phyloP scores from a whole-genome alignment of 2,888 invertebrate genomes.

The Cremastinae sp. region DNA sequence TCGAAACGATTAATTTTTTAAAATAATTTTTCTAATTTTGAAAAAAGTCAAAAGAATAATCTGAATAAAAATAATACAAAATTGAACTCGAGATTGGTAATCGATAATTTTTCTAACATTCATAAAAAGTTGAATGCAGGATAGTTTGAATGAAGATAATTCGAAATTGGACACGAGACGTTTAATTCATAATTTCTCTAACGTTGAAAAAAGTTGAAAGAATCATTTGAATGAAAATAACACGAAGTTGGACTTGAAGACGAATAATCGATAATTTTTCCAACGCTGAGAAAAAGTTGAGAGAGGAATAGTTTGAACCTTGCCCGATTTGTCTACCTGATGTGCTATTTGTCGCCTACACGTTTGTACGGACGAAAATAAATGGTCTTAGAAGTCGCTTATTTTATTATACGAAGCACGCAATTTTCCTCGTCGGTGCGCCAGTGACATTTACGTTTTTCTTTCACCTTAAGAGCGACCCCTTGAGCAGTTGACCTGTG shows the following conservation, averaged over 20 bases:
- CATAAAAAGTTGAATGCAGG: too few species aligned
- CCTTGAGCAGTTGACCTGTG: conserved; percentile 53
- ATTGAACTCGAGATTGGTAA: too few species aligned
- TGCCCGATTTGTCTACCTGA: conserved; percentile 18
- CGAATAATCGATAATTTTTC: conserved; percentile 55
- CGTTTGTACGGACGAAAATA: not conserved
- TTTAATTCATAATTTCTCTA: too few species aligned
- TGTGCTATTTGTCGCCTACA: conserved; percentile 5
- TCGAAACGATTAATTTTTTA: too few species aligned
- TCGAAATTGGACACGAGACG: too few species aligned
- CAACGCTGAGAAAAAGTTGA: conserved; percentile 44
- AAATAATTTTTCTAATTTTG: too few species aligned
- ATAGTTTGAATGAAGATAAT: too few species aligned
- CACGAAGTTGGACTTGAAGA: conserved; percentile 3
- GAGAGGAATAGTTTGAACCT: conserved; percentile 21
- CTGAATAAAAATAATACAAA: too few species aligned
- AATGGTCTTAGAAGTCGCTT: not conserved
- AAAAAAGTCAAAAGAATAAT: too few species aligned
- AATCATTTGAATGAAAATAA: not conserved
- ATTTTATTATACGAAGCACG: not conserved
- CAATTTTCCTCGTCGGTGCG: conserved; percentile 12
- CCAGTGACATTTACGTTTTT: conserved; percentile 29
- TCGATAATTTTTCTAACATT: too few species aligned
- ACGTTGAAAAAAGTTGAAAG: too few species aligned
- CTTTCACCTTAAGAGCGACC: conserved; percentile 30